Base-by-base conservation (phyloP, 1,140 invertebrate genomes). In the Nasonia giraulti region DNA sequence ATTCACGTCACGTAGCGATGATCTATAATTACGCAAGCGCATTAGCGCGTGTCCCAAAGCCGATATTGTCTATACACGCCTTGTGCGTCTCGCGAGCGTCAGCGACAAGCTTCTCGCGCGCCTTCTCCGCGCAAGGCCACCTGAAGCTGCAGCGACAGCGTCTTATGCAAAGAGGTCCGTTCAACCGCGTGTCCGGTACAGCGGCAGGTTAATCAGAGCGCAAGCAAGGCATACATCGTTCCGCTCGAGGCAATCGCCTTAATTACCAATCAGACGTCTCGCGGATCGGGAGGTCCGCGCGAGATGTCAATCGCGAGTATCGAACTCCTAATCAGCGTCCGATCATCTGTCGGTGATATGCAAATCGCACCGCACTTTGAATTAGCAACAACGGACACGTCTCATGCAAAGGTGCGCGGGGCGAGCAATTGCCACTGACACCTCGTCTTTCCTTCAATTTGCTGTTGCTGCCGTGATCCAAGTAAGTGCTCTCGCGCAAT, bases 191-290 rank as follows among this genome's bases (percentile, higher is more conserved):
- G 27, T 31, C 68, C n/a, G 7, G 27, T 44, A 23, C 27, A 27
- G 27, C 27, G 27, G 31, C 1, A 7, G 73, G 27, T 76, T 82
- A 76, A 82, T 82, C 62, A 73, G 33, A 12, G 55, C 55, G 55
- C 55, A 20, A 62, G 55, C n/a, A n/a, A n/a, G 55, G 55, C 20
- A 62, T 62, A 62, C 55, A 62, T 62, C 55, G n/a, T n/a, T 62
- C 55, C 55, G 55, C 55, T 62, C 55, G 55, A 62, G 17, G 17
- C 55, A 76, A 76, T 83, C 82, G 50, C 17, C 82, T 77, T 83
- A 83, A 83, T 83, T 83, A 78, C 74, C 75, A 78, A 77, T 83
- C 75, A 66, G 73, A 66, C 50, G 69, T 12, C 55, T n/a, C 17
- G 55, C 17, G 17, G 55, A 17, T 27, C 27, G 55, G 6, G 14